Evolutionary conservation across 2,797 vertebrate genomes (phyloP), one percentile per base, ranked within the genome.

Genomic region (Sitta carolinensis): DNA sequence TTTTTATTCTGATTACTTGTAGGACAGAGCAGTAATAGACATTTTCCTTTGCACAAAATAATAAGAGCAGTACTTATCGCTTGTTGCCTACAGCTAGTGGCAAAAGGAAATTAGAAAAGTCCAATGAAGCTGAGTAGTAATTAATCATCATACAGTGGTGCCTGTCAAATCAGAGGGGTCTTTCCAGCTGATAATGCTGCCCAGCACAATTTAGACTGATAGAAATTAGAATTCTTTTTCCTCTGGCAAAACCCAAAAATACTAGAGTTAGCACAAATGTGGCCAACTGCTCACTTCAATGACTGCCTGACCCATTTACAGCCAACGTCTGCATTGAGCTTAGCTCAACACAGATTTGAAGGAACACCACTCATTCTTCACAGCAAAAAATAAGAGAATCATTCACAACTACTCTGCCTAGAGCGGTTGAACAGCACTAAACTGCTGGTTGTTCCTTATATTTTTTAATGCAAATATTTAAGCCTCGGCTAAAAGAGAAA

Each of bases 131-230:
- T 96, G 98, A 99, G 98, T 98, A 99, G 99, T 99, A 99, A 99
- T 99, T 99, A 99, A 99, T 99, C 99, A 99, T 98, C 98, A 98
- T 98, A 98, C 98, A 98, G 98, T 98, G 98, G 98, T 98, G 98
- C 98, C 98, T 99, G 99, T 99, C 99, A 99, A 98, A 98, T 98
- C 98, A 98, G 98, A 98, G 98, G 98, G 98, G 98, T 98, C 98
- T 98, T 98, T 98, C 98, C 98, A 98, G 98, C 99, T 99, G 99
- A 99, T 99, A 99, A 99, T 99, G 98, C 98, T 99, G 98, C 99
- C 98, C 98, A 98, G 98, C 98, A 98, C 99, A 99, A 99, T 99
- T 99, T 99, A 99, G 98, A 98, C 98, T 98, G 98, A 99, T 98
- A 98, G 98, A 99, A 99, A 99, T 99, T 98, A 99, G 98, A 99